These are phyloP conservation scores for Labeo catla DNA, from an alignment of 2,113 vertebrate species.

Conservation along the genomic window DNA sequence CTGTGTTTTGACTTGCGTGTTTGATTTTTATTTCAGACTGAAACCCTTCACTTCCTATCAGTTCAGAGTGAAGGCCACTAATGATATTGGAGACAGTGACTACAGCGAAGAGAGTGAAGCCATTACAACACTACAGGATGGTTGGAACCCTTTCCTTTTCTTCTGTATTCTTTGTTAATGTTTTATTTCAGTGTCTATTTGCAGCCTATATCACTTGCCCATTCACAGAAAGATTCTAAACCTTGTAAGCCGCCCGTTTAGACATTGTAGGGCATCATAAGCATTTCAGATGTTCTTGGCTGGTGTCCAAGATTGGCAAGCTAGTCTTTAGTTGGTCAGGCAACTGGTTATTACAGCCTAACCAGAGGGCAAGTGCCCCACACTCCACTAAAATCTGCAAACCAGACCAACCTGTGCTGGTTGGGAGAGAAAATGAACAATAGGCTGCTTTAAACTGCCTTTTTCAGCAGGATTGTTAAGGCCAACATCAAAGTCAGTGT, in stretches of 20 bases:
- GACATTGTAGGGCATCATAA: background rate
- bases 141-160: slow-evolving; percentile 70
- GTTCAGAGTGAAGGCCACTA: slow-evolving; percentile 94
- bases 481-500: background rate
- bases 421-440: background rate
- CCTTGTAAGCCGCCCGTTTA: background rate
- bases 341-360: background rate
- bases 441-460: background rate
- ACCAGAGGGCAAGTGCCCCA: background rate
- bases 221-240: background rate
- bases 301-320: background rate
- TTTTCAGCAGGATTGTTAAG: background rate
- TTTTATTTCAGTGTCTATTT: background rate
- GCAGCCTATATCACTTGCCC: background rate
- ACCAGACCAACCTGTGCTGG: background rate
- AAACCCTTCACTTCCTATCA: slow-evolving; percentile 98
- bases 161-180: background rate
- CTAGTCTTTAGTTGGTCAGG: background rate
- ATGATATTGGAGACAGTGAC: slow-evolving; percentile 96
- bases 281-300: background rate
- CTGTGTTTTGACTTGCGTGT: slow-evolving; percentile 12
- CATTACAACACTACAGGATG: slow-evolving; percentile 93
- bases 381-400: background rate
- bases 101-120: slow-evolving; percentile 95
- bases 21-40: slow-evolving; percentile 74